Base-by-base conservation (phyloP, 2,888 invertebrate genomes). In the Diabrotica balteata region DNA sequence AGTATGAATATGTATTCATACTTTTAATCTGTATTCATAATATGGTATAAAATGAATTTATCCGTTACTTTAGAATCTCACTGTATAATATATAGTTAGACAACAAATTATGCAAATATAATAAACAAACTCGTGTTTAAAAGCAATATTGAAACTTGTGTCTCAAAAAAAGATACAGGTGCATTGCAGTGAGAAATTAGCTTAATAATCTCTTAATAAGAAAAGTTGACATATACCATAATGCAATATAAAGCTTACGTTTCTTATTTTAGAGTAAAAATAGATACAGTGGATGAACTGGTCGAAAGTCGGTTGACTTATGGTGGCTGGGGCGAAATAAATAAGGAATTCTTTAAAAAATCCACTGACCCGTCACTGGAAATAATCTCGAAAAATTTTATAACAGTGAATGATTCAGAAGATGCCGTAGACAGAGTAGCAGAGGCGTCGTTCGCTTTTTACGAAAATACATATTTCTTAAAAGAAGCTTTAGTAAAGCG, bases 391-490 rank as follows among this genome's bases (percentile, higher is more conserved):
- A 82, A 85, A 8, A 89, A 88, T 76, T 91, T 93, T 78, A 88
- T 91, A 80, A 84, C 87, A 0, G 86, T 89, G 0, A 85, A 88
- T 55, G 86, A 90, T 73, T 88, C 90, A 7, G 85, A 89, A 1
- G 85, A 86, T 68, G 91, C 91, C 7, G 89, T 93, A 0, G 86
- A 88, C 59, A 86, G 86, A 77, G 91, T 95, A 7, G 88, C 90
- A 0, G 86, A 87, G 73, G 94, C 94, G 3, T 84, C 87, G 8
- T 91, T 91, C 75, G 93, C 93, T 0, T 93, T 93, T 76, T 95
- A 93, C 73, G 94, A 94, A 76, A 95, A 93, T 79, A 85, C 88
- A 8, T 89, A 91, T 78, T 91, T 89, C 75, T 82, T 95, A 6
- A 89, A 90, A 71, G 88, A 91, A 74, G 84, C 91, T 0, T 87